These are phyloP conservation scores for Tiliacea citrago DNA, from an alignment of 2,888 invertebrate species.

Conservation along the genomic window DNA sequence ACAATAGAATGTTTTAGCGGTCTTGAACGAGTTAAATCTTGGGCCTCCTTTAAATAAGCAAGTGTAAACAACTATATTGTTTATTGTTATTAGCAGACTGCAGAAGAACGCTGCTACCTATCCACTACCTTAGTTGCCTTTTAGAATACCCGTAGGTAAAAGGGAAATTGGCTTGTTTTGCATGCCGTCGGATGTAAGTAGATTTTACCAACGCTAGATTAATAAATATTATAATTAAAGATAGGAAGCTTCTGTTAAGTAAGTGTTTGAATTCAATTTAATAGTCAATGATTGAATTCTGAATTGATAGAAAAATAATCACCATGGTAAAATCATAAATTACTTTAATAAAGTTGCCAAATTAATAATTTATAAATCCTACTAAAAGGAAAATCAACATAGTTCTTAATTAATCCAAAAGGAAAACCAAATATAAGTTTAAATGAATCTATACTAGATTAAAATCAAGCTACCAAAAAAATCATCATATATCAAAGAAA, in stretches of 20 bases:
- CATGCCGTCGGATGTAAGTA: not conserved
- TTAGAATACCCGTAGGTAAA: not conserved
- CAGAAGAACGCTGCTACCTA: not conserved
- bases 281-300: not conserved
- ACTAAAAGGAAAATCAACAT: not conserved
- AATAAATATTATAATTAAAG: not conserved
- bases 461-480: not conserved
- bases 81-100: not conserved
- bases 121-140: too few species aligned
- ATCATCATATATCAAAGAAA: not conserved
- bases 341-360: slow-evolving; percentile 3
- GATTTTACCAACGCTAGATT: not conserved
- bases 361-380: not conserved
- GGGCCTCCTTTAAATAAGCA: not conserved
- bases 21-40: too few species aligned
- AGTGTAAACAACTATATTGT: not conserved
- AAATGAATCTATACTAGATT: not conserved
- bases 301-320: not conserved
- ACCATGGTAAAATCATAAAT: not conserved
- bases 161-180: not conserved
- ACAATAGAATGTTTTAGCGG: too few species aligned
- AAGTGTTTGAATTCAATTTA: not conserved
- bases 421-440: not conserved
- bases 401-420: not conserved
- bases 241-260: too few species aligned